phyloP scores from a whole-genome alignment of 2,113 vertebrate genomes.

The Bos indicus region DNA sequence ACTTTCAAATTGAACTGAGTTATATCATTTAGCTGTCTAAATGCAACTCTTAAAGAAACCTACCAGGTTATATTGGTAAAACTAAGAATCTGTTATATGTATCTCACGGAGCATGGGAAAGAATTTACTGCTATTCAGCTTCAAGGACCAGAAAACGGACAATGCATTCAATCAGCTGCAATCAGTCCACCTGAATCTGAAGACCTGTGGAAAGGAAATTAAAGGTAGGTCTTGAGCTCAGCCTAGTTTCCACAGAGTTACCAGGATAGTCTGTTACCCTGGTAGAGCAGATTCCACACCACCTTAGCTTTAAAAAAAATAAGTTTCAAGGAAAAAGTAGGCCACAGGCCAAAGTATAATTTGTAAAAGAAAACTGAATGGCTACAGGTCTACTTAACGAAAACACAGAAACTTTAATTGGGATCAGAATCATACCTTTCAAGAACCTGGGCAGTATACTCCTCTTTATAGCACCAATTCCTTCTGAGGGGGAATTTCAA shows the following conservation, averaged over 20 bases:
- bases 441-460: neutral
- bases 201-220: neutral
- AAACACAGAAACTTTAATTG: slow-evolving; percentile 64
- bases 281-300: neutral
- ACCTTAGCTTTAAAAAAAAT: neutral
- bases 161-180: neutral
- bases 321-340: slow-evolving; percentile 8
- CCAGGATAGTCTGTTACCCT: neutral
- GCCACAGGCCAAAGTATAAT: neutral
- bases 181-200: neutral
- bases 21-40: neutral
- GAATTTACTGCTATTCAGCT: neutral
- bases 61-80: neutral
- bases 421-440: slow-evolving; percentile 33
- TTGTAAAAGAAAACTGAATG: slow-evolving; percentile 7
- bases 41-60: neutral
- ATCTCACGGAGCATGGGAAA: neutral
- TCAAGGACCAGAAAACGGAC: neutral
- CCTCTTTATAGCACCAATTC: slow-evolving; percentile 57
- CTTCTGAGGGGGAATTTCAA: neutral
- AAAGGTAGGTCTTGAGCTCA: neutral
- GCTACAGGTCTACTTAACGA: slow-evolving; percentile 23
- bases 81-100: neutral
- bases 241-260: neutral
- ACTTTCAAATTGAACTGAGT: neutral